Evolutionary conservation across 2,888 invertebrate genomes (phyloP), one percentile per base, ranked within the genome.

Genomic region (Bhutanitis thaidina): DNA sequence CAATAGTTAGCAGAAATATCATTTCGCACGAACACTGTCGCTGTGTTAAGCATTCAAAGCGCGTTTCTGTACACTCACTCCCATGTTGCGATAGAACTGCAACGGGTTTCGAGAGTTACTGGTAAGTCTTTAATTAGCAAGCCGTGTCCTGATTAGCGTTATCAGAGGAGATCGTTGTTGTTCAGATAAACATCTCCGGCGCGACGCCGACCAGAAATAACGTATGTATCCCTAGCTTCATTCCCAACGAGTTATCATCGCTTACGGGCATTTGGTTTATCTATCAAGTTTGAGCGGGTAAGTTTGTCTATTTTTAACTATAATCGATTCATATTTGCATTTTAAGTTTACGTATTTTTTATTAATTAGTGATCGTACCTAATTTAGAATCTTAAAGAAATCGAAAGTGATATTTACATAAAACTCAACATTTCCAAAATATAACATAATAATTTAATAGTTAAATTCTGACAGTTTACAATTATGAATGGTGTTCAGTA

Each of bases 91-190:
- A 29, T 20, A 15, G 34, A 20, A 14, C 7, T 13, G 35, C 39
- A 50, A 40, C 50, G 44, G 50, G 44, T 44, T 44, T 39, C 12
- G 2, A 5, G 37, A 43, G 43, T 49, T 44, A 35, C 50, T 45
- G 36, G 45, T 46, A 37, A 48, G 51, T 58, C 54, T 60, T 57
- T 64, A 67, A 65, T 68, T 64, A 63, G 57, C 59, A 49, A 60
- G 60, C 52, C 48, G 45, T 62, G 58, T 64, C 61, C 62, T 59
- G 61, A 65, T 71, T 62, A 66, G 54, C 48, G 49, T 61, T 65
- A 73, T 68, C 66, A 59, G 54, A 48, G 52, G 56, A 63, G 56
- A 62, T 62, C 62, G 61, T 63, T 61, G 55, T 68, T 67, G 62
- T 55, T 58, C 52, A 65, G 67, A 67, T 67, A 47, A 27, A 38